Conservation (phyloP, 2,113 vertebrate genomes). For the Trochalopteron elliotii region DNA sequence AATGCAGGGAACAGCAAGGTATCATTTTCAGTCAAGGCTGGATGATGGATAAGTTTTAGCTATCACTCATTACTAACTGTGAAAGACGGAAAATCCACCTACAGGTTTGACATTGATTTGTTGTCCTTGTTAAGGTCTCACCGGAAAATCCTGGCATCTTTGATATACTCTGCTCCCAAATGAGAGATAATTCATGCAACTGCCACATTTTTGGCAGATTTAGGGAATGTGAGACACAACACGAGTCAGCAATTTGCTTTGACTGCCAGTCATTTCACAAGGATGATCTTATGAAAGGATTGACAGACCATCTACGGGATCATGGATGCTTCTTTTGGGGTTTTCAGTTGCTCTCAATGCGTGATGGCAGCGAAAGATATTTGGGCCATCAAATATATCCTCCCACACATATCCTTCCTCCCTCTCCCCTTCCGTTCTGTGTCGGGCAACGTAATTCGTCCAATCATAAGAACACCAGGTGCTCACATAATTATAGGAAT, state of each 20-base stretch:
- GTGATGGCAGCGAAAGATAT: not conserved
- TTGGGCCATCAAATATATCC: not conserved
- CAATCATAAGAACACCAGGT: not conserved
- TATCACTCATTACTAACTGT: not conserved
- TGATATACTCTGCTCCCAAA: not conserved
- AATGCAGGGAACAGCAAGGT: not conserved
- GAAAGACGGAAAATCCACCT: not conserved
- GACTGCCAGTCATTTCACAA: fast-evolving
- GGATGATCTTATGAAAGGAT: fast-evolving
- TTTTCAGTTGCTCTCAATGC: not conserved
- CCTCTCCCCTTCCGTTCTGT: not conserved
- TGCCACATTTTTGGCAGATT: not conserved
- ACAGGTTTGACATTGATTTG: not conserved
- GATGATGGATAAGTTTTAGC: not conserved
- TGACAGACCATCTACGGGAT: not conserved
- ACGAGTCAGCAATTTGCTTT: fast-evolving
- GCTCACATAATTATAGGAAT: not conserved
- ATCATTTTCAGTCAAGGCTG: not conserved
- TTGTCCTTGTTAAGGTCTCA: not conserved
- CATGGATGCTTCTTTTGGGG: not conserved
- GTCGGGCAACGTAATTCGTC: fast-evolving
- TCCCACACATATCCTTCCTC: not conserved
- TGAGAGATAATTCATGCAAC: not conserved
- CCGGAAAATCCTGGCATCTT: not conserved
- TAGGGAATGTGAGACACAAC: fast-evolving